Percentiles rank a stretch among this genome's conserved stretches.
Evolutionary conservation across 1,140 invertebrate genomes (phyloP).

Genomic region (Paraescarpia echinospica): DNA sequence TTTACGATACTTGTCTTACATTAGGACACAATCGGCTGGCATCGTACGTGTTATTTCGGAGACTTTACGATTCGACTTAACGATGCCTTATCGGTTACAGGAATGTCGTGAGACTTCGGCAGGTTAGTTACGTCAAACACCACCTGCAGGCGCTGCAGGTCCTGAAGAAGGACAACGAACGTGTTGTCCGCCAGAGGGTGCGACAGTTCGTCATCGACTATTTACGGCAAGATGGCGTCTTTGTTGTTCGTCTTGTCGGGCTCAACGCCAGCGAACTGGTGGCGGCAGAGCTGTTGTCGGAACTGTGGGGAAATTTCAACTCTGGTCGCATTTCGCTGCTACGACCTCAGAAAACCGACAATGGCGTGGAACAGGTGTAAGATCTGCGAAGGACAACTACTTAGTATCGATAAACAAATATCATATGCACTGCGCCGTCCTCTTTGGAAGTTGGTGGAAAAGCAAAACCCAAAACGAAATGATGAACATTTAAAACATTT

Average conservation of each 20-base stretch:
- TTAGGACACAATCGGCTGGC: background rate
- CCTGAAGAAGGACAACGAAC: background rate
- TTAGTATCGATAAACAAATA: background rate
- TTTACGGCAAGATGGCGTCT: conserved; percentile 53
- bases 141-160: conserved; percentile 13
- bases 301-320: conserved; percentile 49
- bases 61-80: background rate
- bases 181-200: background rate
- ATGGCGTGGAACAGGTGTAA: conserved; percentile 9
- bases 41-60: background rate
- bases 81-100: background rate
- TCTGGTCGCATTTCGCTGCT: conserved; percentile 19
- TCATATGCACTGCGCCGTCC: background rate
- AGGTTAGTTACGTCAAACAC: conserved; percentile 23
- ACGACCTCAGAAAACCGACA: background rate
- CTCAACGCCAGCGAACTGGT: conserved; percentile 55
- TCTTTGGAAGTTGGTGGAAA: background rate
- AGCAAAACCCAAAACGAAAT: background rate
- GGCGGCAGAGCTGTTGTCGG: conserved; percentile 47
- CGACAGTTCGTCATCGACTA: conserved; percentile 48
- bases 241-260: conserved; percentile 49
- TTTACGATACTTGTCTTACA: background rate
- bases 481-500: background rate
- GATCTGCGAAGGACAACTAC: background rate
- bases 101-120: background rate